These are phyloP conservation scores for Cherax destructor DNA, from an alignment of 1,140 invertebrate species.

Conservation along the genomic window DNA sequence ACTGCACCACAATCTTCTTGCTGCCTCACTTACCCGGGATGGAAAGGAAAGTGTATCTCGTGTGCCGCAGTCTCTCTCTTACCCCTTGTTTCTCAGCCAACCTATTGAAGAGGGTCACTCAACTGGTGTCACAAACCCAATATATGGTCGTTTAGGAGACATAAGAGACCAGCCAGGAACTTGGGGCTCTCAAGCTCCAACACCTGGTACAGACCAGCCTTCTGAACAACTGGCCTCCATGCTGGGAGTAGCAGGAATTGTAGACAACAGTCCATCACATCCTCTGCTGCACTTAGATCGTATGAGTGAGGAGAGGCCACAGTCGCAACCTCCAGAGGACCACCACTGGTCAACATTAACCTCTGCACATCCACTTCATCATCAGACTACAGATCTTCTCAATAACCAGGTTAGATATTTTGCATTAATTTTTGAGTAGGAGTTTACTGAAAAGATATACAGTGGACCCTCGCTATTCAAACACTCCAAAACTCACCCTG, in stretches of 20 bases:
- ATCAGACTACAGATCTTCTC: slow-evolving; percentile 68
- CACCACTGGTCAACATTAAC: slow-evolving; percentile 56
- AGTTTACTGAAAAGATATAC: no score
- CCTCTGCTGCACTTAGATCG: slow-evolving; percentile 47
- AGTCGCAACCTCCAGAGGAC: slow-evolving; percentile 43
- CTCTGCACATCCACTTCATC: slow-evolving; percentile 49
- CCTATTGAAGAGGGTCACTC: slow-evolving; percentile 28
- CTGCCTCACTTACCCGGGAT: neutral
- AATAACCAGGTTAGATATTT: slow-evolving; percentile 66
- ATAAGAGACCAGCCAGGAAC: slow-evolving; percentile 45
- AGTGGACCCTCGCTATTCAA: no score
- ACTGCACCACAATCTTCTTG: slow-evolving; percentile 56
- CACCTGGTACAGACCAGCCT: slow-evolving; percentile 47
- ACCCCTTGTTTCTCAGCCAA: slow-evolving; percentile 11
- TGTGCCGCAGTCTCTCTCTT: slow-evolving; percentile 23
- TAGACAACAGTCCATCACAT: slow-evolving; percentile 48
- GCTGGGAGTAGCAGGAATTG: neutral
- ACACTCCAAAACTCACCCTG: no score
- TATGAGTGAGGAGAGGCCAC: slow-evolving; percentile 28
- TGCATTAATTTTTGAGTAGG: no score
- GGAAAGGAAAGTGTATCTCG: slow-evolving; percentile 20
- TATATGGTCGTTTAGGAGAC: slow-evolving; percentile 55
- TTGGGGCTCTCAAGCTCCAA: slow-evolving; percentile 49
- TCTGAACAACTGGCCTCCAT: slow-evolving; percentile 39
- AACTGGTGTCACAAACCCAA: slow-evolving; percentile 55